These are phyloP conservation scores for Struthio camelus DNA, from an alignment of 2,113 vertebrate genomes.

Conservation along the genomic window DNA sequence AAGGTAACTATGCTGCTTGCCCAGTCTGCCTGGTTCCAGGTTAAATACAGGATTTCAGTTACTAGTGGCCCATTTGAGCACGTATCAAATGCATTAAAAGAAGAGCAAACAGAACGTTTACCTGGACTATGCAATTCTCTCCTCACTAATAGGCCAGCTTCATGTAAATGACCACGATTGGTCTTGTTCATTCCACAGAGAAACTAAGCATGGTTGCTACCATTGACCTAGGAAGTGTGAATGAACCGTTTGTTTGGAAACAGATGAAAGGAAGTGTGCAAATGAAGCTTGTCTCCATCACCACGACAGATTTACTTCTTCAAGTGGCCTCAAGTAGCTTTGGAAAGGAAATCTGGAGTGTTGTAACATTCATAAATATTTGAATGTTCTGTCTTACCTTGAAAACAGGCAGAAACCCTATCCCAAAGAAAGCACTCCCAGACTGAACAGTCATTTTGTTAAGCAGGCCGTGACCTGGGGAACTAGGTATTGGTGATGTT, in stretches of 20 bases:
- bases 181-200: not conserved
- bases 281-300: conserved; percentile 68
- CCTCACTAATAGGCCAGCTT: not conserved
- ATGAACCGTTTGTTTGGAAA: conserved; percentile 59
- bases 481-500: conserved; percentile 40
- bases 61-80: not conserved
- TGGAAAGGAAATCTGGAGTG: conserved; percentile 70
- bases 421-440: conserved; percentile 62
- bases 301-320: conserved; percentile 68
- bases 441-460: conserved; percentile 65
- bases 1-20: not conserved
- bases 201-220: not conserved
- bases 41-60: not conserved
- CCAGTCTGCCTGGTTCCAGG: not conserved
- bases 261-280: conserved; percentile 62
- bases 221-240: conserved; percentile 67
- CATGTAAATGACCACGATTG: not conserved
- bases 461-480: conserved; percentile 48
- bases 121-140: not conserved
- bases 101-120: not conserved
- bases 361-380: conserved; percentile 70
- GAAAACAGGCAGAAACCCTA: conserved; percentile 69
- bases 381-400: conserved; percentile 69
- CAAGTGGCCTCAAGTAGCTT: conserved; percentile 68
- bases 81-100: not conserved